Conservation (phyloP, 1,140 invertebrate species). For the Anadara kagoshimensis region DNA sequence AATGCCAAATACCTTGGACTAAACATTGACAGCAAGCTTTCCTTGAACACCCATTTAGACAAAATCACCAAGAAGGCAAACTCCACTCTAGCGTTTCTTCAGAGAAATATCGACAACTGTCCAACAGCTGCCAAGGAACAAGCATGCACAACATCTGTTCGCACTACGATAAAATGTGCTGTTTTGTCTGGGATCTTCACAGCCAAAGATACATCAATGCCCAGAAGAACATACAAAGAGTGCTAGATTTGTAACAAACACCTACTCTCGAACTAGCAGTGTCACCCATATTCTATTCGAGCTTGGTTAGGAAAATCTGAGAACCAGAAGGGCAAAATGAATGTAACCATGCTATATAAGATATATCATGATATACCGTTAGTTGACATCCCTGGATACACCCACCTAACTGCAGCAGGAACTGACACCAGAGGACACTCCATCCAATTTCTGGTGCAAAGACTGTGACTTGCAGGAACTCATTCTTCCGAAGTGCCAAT, state of each 20-base stretch:
- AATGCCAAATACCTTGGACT: slow-evolving; percentile 5
- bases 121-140: neutral
- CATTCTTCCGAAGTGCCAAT: too few species aligned
- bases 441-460: too few species aligned
- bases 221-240: neutral
- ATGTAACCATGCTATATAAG: too few species aligned
- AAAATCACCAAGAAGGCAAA: slow-evolving; percentile 7
- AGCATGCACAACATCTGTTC: slow-evolving; percentile 3
- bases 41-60: neutral
- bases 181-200: neutral
- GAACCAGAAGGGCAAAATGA: neutral
- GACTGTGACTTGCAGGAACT: too few species aligned
- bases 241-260: neutral
- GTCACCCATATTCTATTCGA: neutral
- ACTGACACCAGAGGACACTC: too few species aligned
- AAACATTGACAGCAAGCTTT: neutral
- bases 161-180: slow-evolving; percentile 5
- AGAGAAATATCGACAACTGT: neutral
- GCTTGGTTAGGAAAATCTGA: neutral
- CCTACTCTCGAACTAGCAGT: neutral
- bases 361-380: too few species aligned
- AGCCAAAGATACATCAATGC: neutral
- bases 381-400: too few species aligned
- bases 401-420: too few species aligned
- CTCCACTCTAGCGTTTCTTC: slow-evolving; percentile 7